Evolutionary conservation across 2,888 invertebrate genomes (phyloP), one percentile per base, ranked within the genome.

Genomic region (Branchellion lobata): DNA sequence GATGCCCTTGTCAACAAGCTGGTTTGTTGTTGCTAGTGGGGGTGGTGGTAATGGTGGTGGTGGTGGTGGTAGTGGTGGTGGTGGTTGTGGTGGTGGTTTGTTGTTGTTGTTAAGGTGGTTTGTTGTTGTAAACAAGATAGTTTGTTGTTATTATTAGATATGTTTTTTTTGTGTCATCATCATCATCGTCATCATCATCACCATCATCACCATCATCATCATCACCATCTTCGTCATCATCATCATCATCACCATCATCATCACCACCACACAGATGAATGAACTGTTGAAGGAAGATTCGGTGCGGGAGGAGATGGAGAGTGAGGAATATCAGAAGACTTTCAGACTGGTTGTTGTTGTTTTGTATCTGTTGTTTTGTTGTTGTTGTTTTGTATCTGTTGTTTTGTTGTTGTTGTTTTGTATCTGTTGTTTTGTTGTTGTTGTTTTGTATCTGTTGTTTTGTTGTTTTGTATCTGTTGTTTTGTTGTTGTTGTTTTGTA

Each of bases 171-270:
- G 21, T 29, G 3, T 74, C 51, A 57, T 8, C n/a, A 57, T 57
- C 61, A 57, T 57, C 61, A 57, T 57, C 61, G 21, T 57, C 61
- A 18, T 57, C 61, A 57, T 74, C 74, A 74, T 71, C 31, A 34
- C n/a, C 29, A 71, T 18, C 18, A 71, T 5, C 71, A 31, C 18
- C 36, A 34, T 71, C 29, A 71, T 57, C 61, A 57, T 57, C 61
- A 57, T 57, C 24, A 8, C 40, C 47, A 27, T 1, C 40, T 27
- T 36, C 18, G 24, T 74, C 40, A n/a, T 36, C 73, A 47, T 36
- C 47, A 73, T 73, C 34, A 51, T 74, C 51, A 74, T 74, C 51
- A 47, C 29, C 47, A 18, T 24, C 40, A n/a, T 40, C 27, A 21
- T 51, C 18, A 47, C 14, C 11, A 2, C 24, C n/a, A 33, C 24